phyloP scores from a whole-genome alignment of 2,113 vertebrate genomes.

The Anarrhichthys ocellatus region DNA sequence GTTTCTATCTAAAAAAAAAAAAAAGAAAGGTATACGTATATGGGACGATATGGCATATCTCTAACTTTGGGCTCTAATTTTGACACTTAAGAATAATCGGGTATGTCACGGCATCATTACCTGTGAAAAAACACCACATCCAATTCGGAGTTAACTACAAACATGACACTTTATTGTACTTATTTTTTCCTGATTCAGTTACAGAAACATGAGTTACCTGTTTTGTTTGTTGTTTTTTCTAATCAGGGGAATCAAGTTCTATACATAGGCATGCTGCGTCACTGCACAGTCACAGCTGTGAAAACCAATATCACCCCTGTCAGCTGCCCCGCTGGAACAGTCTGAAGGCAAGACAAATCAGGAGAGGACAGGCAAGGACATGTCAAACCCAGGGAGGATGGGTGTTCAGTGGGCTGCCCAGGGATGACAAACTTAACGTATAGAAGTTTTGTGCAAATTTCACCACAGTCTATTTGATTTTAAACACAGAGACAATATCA shows the following conservation, averaged over 20 bases:
- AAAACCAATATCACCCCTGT: slow-evolving; percentile 74
- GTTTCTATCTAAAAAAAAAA: neutral
- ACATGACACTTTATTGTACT: slow-evolving; percentile 84
- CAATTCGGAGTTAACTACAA: slow-evolving; percentile 79
- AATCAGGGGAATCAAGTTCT: slow-evolving; percentile 76
- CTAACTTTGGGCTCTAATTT: neutral
- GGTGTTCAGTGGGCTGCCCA: slow-evolving; percentile 61
- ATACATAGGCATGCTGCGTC: slow-evolving; percentile 84
- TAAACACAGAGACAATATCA: slow-evolving; percentile 76
- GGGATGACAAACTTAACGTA: slow-evolving; percentile 72
- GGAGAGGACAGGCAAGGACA: slow-evolving; percentile 74
- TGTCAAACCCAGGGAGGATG: slow-evolving; percentile 65
- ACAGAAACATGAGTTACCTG: slow-evolving; percentile 79
- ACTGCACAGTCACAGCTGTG: slow-evolving; percentile 83
- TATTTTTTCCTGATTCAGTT: slow-evolving; percentile 79
- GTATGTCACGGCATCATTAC: neutral
- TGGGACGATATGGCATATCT: neutral
- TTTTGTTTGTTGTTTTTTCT: slow-evolving; percentile 44
- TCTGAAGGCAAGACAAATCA: slow-evolving; percentile 76
- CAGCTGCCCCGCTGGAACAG: slow-evolving; percentile 70
- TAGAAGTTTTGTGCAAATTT: slow-evolving; percentile 79
- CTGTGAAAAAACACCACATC: slow-evolving; percentile 34
- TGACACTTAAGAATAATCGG: neutral
- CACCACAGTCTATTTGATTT: slow-evolving; percentile 78
- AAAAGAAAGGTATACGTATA: neutral